These are phyloP conservation scores for Polypterus senegalus DNA, from an alignment of 2,113 vertebrate genomes.

Conservation along the genomic window DNA sequence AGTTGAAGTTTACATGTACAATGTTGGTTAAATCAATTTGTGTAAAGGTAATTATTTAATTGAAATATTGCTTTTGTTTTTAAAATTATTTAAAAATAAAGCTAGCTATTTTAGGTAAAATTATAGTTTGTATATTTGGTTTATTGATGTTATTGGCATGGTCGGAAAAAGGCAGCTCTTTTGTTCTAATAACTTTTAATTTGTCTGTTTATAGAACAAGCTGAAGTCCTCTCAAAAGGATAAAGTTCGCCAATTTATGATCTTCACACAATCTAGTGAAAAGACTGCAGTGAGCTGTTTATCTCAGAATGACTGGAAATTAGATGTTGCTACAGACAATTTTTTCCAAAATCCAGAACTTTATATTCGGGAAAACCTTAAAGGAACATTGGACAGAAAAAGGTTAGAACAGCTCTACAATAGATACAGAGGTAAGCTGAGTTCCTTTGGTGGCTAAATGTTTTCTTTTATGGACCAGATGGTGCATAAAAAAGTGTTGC, in stretches of 20 bases:
- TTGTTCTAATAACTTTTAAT: too few relatives aligned
- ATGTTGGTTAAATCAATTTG: too few relatives aligned
- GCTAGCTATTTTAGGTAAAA: too few relatives aligned
- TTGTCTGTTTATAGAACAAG: constrained; percentile 72
- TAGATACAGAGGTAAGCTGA: constrained; percentile 84
- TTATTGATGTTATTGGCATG: neutral
- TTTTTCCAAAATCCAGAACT: constrained; percentile 97
- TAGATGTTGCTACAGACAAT: constrained; percentile 97
- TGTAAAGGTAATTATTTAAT: too few relatives aligned
- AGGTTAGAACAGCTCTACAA: constrained; percentile 90
- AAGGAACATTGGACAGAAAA: constrained; percentile 83
- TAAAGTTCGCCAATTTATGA: constrained; percentile 99
- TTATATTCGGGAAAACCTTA: constrained; percentile 81
- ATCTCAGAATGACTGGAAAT: constrained; percentile 97
- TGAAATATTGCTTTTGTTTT: too few relatives aligned
- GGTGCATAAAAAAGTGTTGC: too few relatives aligned
- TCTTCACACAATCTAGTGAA: constrained; percentile 96
- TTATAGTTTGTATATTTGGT: neutral
- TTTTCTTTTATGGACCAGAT: too few relatives aligned
- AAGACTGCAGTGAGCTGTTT: constrained; percentile 93
- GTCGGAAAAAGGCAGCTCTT: too few relatives aligned
- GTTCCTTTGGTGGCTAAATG: neutral
- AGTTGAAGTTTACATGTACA: too few relatives aligned
- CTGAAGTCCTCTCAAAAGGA: constrained; percentile 99
- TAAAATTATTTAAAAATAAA: too few relatives aligned